These are phyloP conservation scores for Heliconius hewitsoni DNA, from an alignment of 1,140 invertebrate genomes.

Conservation along the genomic window DNA sequence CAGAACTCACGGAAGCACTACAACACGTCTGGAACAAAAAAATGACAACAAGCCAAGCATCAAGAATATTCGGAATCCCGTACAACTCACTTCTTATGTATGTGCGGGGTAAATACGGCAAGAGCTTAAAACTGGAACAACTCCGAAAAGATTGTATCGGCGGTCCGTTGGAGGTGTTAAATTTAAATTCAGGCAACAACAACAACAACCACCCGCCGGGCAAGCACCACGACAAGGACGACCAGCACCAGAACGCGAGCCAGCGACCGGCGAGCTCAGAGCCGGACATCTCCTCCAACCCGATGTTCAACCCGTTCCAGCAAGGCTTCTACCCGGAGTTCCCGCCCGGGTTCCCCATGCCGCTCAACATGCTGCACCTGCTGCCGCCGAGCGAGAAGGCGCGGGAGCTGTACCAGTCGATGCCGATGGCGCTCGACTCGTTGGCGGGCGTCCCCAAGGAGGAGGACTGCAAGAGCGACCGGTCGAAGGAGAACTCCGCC, in stretches of 20 bases:
- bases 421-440: constrained; percentile 79
- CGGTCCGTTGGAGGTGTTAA: constrained; percentile 86
- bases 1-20: constrained; percentile 92
- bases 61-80: constrained; percentile 93
- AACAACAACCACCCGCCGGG: constrained; percentile 84
- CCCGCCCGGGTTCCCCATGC: constrained; percentile 88
- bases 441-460: constrained; percentile 80
- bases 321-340: constrained; percentile 92
- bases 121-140: constrained; percentile 92
- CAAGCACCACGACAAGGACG: constrained; percentile 79
- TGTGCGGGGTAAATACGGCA: constrained; percentile 95
- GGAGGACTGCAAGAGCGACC: constrained; percentile 85
- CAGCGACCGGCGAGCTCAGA: constrained; percentile 84
- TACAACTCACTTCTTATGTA: constrained; percentile 96
- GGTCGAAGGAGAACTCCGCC: constrained; percentile 84
- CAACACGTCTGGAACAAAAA: constrained; percentile 96
- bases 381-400: constrained; percentile 89
- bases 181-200: constrained; percentile 86
- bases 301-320: constrained; percentile 87
- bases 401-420: constrained; percentile 81
- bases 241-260: constrained; percentile 71
- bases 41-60: constrained; percentile 96
- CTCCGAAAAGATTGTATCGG: constrained; percentile 92
- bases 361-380: constrained; percentile 91
- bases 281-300: constrained; percentile 82